Evolutionary conservation across 2,888 invertebrate genomes (phyloP).

Genomic region (Salpingus planirostris): DNA sequence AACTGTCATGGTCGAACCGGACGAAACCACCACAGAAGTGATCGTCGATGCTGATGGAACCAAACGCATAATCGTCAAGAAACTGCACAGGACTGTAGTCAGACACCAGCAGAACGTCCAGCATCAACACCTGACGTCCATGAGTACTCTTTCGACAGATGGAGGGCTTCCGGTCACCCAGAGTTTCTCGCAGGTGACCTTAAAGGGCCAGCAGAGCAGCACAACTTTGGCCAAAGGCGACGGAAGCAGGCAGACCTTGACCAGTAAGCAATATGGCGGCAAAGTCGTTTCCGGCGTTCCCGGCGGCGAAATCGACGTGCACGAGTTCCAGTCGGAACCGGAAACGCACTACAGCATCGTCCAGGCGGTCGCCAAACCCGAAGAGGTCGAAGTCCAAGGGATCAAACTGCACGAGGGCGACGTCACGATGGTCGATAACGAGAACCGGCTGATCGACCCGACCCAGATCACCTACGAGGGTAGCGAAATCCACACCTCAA

Average conservation of each 20-base stretch:
- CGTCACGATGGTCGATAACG: constrained; percentile 34
- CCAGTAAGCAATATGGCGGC: constrained; percentile 56
- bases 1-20: constrained; percentile 72
- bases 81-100: constrained; percentile 58
- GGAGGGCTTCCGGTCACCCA: constrained; percentile 52
- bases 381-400: constrained; percentile 34
- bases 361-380: constrained; percentile 48
- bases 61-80: constrained; percentile 68
- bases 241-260: constrained; percentile 53
- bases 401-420: constrained; percentile 41
- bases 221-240: constrained; percentile 50
- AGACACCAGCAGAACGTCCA: constrained; percentile 58
- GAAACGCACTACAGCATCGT: constrained; percentile 50
- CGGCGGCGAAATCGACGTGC: constrained; percentile 53
- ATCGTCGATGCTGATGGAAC: constrained; percentile 74
- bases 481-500: constrained; percentile 48
- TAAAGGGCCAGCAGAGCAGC: constrained; percentile 56
- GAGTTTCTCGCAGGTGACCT: constrained; percentile 44
- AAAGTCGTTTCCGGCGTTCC: constrained; percentile 55
- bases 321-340: constrained; percentile 58
- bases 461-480: constrained; percentile 26
- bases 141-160: constrained; percentile 47
- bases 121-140: constrained; percentile 51
- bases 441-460: constrained; percentile 30
- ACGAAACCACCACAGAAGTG: constrained; percentile 74